Percentiles rank a stretch among this genome's conserved stretches.
These are phyloP conservation scores for Glaucomys volans DNA, from an alignment of 2,113 vertebrate genomes.

Conservation along the genomic window DNA sequence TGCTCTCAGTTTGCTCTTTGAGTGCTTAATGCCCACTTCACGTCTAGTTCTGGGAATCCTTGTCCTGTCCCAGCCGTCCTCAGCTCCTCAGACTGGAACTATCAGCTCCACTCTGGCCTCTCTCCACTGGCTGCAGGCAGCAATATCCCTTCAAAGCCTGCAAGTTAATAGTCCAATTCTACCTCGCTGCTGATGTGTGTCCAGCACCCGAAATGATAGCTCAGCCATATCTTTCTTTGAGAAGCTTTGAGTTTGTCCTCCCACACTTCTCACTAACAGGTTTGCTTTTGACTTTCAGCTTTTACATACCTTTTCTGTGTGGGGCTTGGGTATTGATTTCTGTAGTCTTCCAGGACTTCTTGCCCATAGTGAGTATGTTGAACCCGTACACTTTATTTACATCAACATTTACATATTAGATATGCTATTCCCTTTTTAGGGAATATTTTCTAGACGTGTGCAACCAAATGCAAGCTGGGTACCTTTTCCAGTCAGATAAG, in stretches of 20 bases:
- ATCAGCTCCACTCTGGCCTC: neutral
- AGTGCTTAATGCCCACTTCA: too few species aligned
- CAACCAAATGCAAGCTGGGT: conserved; percentile 84
- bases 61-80: too few species aligned
- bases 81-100: neutral
- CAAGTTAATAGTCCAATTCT: neutral
- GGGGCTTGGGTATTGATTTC: too few species aligned
- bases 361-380: neutral
- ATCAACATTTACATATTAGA: neutral
- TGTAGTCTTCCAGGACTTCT: neutral
- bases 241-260: neutral
- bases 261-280: too few species aligned
- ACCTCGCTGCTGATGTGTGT: neutral
- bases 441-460: conserved; percentile 84
- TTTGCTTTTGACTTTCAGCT: neutral
- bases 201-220: neutral
- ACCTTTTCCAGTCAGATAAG: conserved; percentile 89
- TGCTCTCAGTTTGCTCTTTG: too few species aligned
- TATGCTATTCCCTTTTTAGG: conserved; percentile 56
- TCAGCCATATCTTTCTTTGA: neutral
- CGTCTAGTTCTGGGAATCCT: neutral
- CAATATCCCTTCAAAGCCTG: neutral
- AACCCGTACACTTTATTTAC: neutral
- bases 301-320: neutral
- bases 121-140: neutral